A percentile compares a stretch with the other conserved stretches of the same genome.
phyloP scores from a whole-genome alignment of 2,888 invertebrate species.

The Salpingus planirostris region DNA sequence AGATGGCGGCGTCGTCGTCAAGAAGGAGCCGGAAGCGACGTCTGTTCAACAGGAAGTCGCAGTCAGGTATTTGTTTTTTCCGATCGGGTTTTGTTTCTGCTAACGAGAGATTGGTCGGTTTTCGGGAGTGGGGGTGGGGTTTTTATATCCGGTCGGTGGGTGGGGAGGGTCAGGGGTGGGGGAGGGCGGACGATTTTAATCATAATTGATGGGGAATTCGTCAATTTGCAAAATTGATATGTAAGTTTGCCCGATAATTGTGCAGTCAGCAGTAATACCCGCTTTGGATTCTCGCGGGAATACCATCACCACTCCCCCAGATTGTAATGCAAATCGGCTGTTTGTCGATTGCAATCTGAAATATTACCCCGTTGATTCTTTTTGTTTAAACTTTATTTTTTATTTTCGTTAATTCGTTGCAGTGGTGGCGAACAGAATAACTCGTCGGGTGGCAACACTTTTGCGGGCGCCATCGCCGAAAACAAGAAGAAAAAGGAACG shows the following conservation, averaged over 20 bases:
- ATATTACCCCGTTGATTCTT: slow-evolving; percentile 8
- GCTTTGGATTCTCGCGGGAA: slow-evolving; percentile 16
- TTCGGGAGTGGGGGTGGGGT: no score
- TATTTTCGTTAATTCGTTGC: slow-evolving; percentile 3
- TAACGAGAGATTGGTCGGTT: no score
- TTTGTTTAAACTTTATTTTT: slow-evolving; percentile 1
- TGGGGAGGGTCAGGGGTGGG: no score
- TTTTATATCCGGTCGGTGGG: no score
- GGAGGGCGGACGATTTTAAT: no score
- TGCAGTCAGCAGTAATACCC: slow-evolving; percentile 39
- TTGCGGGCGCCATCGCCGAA: slow-evolving; percentile 37
- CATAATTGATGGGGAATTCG: no score
- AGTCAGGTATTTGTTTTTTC: slow-evolving; percentile 16
- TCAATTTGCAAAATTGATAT: slow-evolving; percentile 40
- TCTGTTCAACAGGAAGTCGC: no score
- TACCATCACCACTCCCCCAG: slow-evolving; percentile 27
- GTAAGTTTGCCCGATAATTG: slow-evolving; percentile 42
- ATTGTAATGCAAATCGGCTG: slow-evolving; percentile 41
- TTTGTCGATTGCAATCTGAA: slow-evolving; percentile 26
- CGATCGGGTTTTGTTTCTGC: no score
- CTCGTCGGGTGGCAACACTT: slow-evolving; percentile 19
- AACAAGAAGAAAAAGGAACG: slow-evolving; percentile 53
- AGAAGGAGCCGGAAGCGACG: slow-evolving; percentile 22
- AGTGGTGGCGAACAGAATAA: slow-evolving; percentile 35
- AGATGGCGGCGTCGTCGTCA: slow-evolving; percentile 15